These are phyloP conservation scores for Athetis lepigone DNA, from an alignment of 2,888 invertebrate genomes.

Conservation along the genomic window DNA sequence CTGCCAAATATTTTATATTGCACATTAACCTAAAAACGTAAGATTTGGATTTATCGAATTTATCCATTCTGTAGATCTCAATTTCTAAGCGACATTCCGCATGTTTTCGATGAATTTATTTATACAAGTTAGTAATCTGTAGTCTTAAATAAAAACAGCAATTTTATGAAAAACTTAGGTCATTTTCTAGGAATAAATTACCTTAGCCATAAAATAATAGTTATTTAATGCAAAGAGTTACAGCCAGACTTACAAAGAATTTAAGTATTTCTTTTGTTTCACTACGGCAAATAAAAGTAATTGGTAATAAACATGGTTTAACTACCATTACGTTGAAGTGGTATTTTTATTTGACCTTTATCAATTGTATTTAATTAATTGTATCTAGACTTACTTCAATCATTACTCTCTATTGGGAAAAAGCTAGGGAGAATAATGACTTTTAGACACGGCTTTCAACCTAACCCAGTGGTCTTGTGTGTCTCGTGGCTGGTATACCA, in stretches of 20 bases:
- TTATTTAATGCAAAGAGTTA: conserved; percentile 24
- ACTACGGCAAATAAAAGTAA: conserved; percentile 29
- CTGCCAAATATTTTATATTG: too few relatives aligned
- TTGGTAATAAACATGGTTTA: conserved; percentile 18
- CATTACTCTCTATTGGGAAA: too few relatives aligned
- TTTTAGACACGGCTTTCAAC: too few relatives aligned
- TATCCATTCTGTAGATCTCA: too few relatives aligned
- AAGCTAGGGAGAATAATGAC: too few relatives aligned
- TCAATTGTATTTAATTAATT: conserved; percentile 6
- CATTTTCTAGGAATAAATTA: not conserved
- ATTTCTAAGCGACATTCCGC: not conserved
- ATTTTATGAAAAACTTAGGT: conserved; percentile 3
- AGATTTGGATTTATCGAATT: too few relatives aligned
- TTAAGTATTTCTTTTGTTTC: conserved; percentile 27
- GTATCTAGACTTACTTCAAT: not conserved
- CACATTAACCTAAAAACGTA: too few relatives aligned
- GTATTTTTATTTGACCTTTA: conserved; percentile 6
- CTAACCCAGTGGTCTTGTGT: too few relatives aligned
- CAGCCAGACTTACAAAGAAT: conserved; percentile 33
- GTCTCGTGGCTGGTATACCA: too few relatives aligned
- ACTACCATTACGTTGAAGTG: conserved; percentile 23
- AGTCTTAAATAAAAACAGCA: not conserved
- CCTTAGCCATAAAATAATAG: conserved; percentile 10
- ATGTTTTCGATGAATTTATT: not conserved
- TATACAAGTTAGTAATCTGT: not conserved